Base-by-base conservation (phyloP, 2,888 invertebrate species). In the Epiblema foenella region DNA sequence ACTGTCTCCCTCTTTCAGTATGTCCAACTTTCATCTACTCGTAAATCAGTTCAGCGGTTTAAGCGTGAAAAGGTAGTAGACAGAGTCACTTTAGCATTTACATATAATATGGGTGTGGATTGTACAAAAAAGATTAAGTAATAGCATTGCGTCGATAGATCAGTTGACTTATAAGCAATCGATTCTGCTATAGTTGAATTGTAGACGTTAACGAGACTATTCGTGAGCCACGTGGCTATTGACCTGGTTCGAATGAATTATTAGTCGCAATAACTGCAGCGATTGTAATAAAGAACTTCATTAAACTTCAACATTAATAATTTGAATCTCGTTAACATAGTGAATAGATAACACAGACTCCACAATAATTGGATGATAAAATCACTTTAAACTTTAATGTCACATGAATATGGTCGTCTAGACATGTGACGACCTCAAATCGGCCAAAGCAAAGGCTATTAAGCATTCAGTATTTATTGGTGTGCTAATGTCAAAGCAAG, bases 161-260 rank as follows among this genome's bases (percentile, higher is more conserved):
- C 18, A 52, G 20, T 63, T 63, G 51, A 15, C 15, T 20, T 37
- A 20, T 15, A 64, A 54, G 18, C 33, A 51, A 52, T 39, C 39
- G 52, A 64, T 54, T 52, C 37, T 51, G 54, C 54, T 64, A 54
- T 8, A 46, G n/a, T n/a, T 46, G 4, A 11, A 64, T 52, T 39
- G 39, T 11, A 17, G 39, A 63, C 20, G 29, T 64, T 64, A 64
- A 54, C 64, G 39, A 64, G 64, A 64, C 15, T 33, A 52, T 68
- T 54, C n/a, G 39, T 54, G 68, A 54, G 51, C 59, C 62, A 51
- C 12, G n/a, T n/a, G 24, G 17, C 60, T 52, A 62, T 60, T 46
- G 54, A 68, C 68, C 68, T 54, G 54, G 24, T 62, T 62, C 11
- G 18, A 68, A 33, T 62, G 29, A 46, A 62, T 62, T 60, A 68